Base-by-base conservation (phyloP, 2,888 invertebrate genomes). In the Diplazon laetatorius region DNA sequence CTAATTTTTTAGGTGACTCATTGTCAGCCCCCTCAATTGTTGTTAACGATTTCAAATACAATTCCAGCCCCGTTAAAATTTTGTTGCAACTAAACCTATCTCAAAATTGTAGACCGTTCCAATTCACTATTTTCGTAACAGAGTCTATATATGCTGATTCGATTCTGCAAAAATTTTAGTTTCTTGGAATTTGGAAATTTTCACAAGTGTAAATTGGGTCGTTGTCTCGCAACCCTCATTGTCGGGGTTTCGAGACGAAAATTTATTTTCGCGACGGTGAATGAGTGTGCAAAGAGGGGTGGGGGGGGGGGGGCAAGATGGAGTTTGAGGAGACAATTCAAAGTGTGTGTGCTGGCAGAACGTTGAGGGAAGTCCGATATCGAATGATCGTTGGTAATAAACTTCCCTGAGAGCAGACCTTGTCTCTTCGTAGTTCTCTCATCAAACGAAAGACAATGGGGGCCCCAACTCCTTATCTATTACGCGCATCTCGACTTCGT, bases 341-440 rank as follows among this genome's bases (percentile, higher is more conserved):
- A 2, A 6, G 30, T 30, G 30, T 30, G 6, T 30, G 30, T 6
- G 30, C 30, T 30, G 6, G 20, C 22, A 25, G 9, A 1, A 4
- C 14, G 30, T 46, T 10, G 62, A 18, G 66, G 68, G 52, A 62
- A 30, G 74, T 65, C 60, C 70, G 66, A 74, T 78, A 74, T 78
- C 78, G 74, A 78, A 78, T 78, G 66, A 78, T 78, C 78, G 78
- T 75, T 71, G 37, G 78, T 37, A 78, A 80, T 80, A 81, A 81
- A 81, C 77, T 80, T 81, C 74, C 73, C 68, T 78, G 76, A 80
- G 78, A 78, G 71, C 55, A 68, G 75, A 78, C 78, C 78, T 78
- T 78, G 78, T 50, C 66, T 78, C 80, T 68, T 9, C 57, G 60
- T 52, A 78, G 74, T 80, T 78, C n/a, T 68, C 75, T 78, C 74